Conservation (phyloP, 2,797 vertebrate species). For the Megaceryle alcyon region DNA sequence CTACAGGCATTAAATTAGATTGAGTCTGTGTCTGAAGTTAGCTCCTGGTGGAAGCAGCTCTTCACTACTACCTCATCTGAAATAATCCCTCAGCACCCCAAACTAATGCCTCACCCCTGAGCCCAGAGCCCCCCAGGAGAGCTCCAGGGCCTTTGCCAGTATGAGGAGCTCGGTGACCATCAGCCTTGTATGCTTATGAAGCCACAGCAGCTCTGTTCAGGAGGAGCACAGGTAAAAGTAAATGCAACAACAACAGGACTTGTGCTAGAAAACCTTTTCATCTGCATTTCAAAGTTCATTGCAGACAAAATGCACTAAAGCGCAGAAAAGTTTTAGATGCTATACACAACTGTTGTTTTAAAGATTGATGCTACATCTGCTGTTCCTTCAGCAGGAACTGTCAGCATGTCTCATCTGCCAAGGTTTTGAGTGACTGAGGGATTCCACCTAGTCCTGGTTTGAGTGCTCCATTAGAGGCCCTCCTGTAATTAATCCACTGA, state of each 20-base stretch:
- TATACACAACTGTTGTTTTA: not conserved
- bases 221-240: not conserved
- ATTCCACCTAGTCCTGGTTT: too few species aligned
- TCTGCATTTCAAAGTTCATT: accelerated
- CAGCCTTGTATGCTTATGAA: accelerated
- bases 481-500: constrained; percentile 89
- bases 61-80: accelerated
- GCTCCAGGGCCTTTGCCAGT: too few species aligned
- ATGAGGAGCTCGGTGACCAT: accelerated
- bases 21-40: not conserved
- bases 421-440: not conserved
- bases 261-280: not conserved
- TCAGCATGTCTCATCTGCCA: not conserved
- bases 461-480: constrained; percentile 85
- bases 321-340: accelerated
- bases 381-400: not conserved
- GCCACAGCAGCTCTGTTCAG: not conserved
- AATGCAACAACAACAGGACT: accelerated
- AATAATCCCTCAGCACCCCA: not conserved
- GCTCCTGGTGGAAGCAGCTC: not conserved
- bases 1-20: accelerated
- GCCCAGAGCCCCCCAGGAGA: not conserved
- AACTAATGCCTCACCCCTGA: not conserved
- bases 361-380: not conserved
- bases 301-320: not conserved